Evolutionary conservation across 1,140 invertebrate species (phyloP).

Genomic region (Ceratina australensis): DNA sequence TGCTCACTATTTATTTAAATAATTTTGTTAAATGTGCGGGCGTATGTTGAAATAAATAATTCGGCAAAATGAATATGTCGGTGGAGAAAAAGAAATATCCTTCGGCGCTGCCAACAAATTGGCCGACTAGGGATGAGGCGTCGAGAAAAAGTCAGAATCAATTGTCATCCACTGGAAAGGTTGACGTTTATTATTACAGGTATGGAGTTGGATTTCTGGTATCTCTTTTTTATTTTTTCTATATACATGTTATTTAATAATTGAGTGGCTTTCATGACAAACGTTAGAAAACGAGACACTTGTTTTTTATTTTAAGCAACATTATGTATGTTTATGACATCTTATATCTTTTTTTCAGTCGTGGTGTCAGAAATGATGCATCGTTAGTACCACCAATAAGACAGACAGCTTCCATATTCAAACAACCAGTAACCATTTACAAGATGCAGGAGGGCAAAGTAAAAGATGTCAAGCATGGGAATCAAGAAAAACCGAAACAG

Average conservation of each 20-base stretch:
- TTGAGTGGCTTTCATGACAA: neutral
- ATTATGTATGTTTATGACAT: conserved; percentile 9
- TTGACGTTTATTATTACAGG: conserved; percentile 97
- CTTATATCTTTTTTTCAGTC: conserved; percentile 76
- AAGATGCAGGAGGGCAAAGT: conserved; percentile 94
- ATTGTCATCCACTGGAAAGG: conserved; percentile 88
- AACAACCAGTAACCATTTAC: conserved; percentile 97
- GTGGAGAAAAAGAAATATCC: conserved; percentile 78
- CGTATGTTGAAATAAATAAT: conserved; percentile 28
- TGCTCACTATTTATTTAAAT: conserved; percentile 25
- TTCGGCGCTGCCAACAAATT: conserved; percentile 75
- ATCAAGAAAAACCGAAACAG: conserved; percentile 96
- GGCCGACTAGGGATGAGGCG: conserved; percentile 73
- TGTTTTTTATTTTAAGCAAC: conserved; percentile 18
- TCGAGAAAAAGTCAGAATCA: conserved; percentile 73
- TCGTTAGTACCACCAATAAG: conserved; percentile 96
- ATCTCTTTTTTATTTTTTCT: neutral
- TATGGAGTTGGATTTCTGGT: conserved; percentile 70
- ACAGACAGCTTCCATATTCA: conserved; percentile 99
- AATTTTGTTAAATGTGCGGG: conserved; percentile 8
- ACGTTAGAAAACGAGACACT: neutral
- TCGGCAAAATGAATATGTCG: conserved; percentile 77
- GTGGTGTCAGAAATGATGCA: conserved; percentile 91
- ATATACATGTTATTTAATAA: no score
- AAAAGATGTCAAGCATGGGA: conserved; percentile 94